phyloP scores from a whole-genome alignment of 2,113 vertebrate species.

The Loxodonta africana region DNA sequence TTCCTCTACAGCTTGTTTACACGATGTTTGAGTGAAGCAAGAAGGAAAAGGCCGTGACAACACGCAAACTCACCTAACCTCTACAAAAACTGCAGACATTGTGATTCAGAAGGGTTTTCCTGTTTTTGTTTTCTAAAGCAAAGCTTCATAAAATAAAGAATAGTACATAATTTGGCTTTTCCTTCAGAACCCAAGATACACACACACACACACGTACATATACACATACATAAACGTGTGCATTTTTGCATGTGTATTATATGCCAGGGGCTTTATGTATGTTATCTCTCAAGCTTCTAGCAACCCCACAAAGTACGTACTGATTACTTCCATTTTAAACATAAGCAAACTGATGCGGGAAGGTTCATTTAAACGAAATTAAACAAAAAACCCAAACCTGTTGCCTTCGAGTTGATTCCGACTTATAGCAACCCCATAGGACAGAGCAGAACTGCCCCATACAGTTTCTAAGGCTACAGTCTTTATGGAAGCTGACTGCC shows the following conservation, averaged over 20 bases:
- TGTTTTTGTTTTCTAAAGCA: neutral
- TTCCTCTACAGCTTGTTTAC: constrained; percentile 17
- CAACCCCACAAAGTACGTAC: neutral
- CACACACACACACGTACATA: neutral
- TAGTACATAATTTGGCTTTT: neutral
- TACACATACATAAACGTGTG: neutral
- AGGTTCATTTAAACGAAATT: neutral
- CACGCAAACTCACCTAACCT: neutral
- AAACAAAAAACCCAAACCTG: too few species aligned
- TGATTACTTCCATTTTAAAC: neutral
- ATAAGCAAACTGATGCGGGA: neutral
- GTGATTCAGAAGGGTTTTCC: neutral
- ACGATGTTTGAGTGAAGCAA: neutral
- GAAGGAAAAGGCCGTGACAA: neutral
- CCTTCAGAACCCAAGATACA: neutral
- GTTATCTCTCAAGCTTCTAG: neutral
- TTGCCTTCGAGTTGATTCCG: too few species aligned
- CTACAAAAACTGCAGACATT: neutral
- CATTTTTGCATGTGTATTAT: neutral
- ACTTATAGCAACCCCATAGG: too few species aligned
- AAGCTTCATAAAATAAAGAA: neutral
- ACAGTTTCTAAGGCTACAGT: too few species aligned
- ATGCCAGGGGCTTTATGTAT: neutral
- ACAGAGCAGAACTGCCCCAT: too few species aligned
- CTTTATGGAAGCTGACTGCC: too few species aligned